A percentile compares a stretch with the other conserved stretches of the same genome.
Evolutionary conservation across 2,113 vertebrate species (phyloP).

Genomic region (Dicerorhinus sumatrensis): DNA sequence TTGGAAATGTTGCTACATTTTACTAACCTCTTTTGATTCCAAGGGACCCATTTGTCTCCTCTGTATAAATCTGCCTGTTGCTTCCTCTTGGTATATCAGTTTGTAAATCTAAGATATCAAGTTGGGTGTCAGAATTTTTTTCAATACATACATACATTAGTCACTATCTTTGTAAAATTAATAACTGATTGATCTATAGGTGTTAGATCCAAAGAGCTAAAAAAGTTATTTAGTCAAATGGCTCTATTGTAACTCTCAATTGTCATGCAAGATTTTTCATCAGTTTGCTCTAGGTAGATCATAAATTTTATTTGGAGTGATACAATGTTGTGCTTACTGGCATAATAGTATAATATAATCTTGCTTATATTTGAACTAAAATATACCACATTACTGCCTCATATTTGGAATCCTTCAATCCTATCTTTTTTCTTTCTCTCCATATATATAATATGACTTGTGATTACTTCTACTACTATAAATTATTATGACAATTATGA

Average conservation of each 20-base stretch:
- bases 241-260: background rate
- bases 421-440: background rate
- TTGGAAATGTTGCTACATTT: constrained; percentile 4
- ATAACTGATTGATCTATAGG: background rate
- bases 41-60: background rate
- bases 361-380: background rate
- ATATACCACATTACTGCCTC: background rate
- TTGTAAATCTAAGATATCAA: background rate
- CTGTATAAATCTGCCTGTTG: background rate
- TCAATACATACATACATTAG: background rate
- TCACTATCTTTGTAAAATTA: background rate
- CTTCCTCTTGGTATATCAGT: background rate
- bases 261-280: background rate
- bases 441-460: background rate
- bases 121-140: background rate
- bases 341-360: background rate
- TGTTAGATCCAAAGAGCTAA: background rate
- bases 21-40: background rate
- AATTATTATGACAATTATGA: background rate
- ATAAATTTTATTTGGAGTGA: background rate
- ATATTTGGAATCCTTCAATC: background rate
- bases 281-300: background rate
- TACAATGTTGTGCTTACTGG: background rate
- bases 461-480: background rate
- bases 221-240: background rate